Percentiles rank a stretch among this genome's conserved stretches.
Evolutionary conservation across 2,888 invertebrate species (phyloP).

Genomic region (Operophtera brumata): DNA sequence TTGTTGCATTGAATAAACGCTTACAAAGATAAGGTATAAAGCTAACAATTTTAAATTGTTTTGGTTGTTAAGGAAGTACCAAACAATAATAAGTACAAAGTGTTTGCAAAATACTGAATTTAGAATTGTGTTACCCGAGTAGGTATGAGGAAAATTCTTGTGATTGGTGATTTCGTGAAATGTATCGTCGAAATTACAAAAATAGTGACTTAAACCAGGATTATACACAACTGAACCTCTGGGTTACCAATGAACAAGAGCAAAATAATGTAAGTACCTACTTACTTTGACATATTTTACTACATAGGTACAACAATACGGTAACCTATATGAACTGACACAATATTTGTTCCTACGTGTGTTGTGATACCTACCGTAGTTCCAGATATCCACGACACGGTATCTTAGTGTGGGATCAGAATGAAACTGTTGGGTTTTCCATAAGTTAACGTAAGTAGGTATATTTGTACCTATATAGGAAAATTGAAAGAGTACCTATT

Average conservation of each 20-base stretch:
- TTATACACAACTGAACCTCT: conserved; percentile 55
- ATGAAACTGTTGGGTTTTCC: too few relatives aligned
- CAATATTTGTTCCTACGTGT: too few relatives aligned
- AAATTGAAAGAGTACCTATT: too few relatives aligned
- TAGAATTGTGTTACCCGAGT: neutral
- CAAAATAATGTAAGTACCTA: conserved; percentile 40
- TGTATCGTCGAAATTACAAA: conserved; percentile 61
- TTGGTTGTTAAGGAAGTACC: neutral
- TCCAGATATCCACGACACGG: too few relatives aligned
- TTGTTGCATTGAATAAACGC: neutral
- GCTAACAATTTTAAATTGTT: too few relatives aligned
- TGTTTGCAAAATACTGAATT: neutral
- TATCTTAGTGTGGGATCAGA: too few relatives aligned
- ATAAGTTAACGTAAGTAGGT: too few relatives aligned
- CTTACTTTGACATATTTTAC: neutral
- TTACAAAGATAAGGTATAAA: neutral
- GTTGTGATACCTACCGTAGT: too few relatives aligned
- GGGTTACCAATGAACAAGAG: conserved; percentile 41
- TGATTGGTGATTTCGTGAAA: conserved; percentile 43
- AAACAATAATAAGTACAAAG: neutral
- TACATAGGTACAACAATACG: too few relatives aligned
- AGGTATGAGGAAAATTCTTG: conserved; percentile 24
- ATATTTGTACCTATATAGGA: too few relatives aligned
- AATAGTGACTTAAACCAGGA: conserved; percentile 48
- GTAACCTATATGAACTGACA: too few relatives aligned